A percentile compares a stretch with the other conserved stretches of the same genome.
Evolutionary conservation across 2,888 invertebrate species (phyloP).

Genomic region (Sinelater perroti): DNA sequence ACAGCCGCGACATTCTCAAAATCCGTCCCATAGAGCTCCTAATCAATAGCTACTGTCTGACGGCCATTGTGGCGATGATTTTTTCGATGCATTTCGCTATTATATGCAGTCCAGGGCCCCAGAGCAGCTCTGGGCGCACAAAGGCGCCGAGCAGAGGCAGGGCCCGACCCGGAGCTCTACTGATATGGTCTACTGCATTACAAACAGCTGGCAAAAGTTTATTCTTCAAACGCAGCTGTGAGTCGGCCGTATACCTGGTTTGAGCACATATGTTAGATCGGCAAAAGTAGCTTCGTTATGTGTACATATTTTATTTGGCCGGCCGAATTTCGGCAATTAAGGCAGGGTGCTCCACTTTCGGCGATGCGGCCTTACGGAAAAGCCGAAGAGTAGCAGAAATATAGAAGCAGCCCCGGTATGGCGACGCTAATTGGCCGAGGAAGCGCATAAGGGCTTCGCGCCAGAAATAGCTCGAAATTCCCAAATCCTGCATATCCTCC

Average conservation of each 20-base stretch:
- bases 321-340: constrained; percentile 21
- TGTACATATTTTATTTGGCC: constrained; percentile 37
- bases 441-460: no score
- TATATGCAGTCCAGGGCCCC: constrained; percentile 52
- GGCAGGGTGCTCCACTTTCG: no score
- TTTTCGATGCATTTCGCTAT: constrained; percentile 58
- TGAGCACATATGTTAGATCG: constrained; percentile 52
- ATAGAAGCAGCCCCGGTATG: no score
- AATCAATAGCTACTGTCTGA: no score
- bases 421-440: no score
- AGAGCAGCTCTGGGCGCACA: constrained; percentile 18
- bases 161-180: constrained; percentile 31
- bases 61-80: constrained; percentile 50
- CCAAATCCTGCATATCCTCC: no score
- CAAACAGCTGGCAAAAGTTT: constrained; percentile 63
- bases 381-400: no score
- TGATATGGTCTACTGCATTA: constrained; percentile 46
- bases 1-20: no score
- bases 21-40: no score
- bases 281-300: constrained; percentile 46
- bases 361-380: no score
- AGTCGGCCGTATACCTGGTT: constrained; percentile 51
- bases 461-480: no score
- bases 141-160: constrained; percentile 32
- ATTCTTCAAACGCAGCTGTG: constrained; percentile 62